These are phyloP conservation scores for Steinernema carpocapsae DNA, from an alignment of 2,888 invertebrate genomes.

Conservation along the genomic window DNA sequence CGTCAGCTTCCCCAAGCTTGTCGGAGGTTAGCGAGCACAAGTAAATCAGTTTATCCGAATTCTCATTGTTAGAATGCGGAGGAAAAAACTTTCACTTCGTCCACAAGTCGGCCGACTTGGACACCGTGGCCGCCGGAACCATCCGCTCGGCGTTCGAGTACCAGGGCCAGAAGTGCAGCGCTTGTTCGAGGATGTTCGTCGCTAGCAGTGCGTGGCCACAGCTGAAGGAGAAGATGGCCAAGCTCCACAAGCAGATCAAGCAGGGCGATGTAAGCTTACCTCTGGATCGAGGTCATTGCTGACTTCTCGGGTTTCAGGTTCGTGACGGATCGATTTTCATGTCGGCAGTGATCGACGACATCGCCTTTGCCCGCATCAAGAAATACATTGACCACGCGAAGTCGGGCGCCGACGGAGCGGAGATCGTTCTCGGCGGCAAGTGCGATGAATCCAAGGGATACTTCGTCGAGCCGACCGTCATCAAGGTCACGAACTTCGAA, in stretches of 20 bases:
- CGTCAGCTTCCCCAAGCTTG: constrained; percentile 86
- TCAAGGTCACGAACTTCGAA: constrained; percentile 82
- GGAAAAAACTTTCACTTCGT: constrained; percentile 99
- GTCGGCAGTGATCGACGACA: constrained; percentile 95
- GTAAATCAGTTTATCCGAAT: neutral
- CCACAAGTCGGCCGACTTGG: constrained; percentile 85
- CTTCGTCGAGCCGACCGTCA: constrained; percentile 91
- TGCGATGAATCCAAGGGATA: constrained; percentile 84
- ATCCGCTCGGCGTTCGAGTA: constrained; percentile 93
- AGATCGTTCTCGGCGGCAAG: constrained; percentile 85
- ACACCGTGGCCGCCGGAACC: constrained; percentile 80
- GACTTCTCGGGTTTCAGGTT: constrained; percentile 48
- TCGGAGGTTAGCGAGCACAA: constrained; percentile 72
- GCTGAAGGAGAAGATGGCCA: constrained; percentile 77
- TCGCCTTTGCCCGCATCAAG: constrained; percentile 84
- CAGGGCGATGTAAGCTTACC: constrained; percentile 77
- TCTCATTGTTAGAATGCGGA: constrained; percentile 83
- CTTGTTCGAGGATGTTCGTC: constrained; percentile 94
- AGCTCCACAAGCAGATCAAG: constrained; percentile 79
- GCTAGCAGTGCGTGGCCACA: constrained; percentile 85
- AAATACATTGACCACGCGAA: constrained; percentile 88
- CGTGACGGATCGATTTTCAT: constrained; percentile 75
- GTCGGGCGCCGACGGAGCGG: constrained; percentile 71
- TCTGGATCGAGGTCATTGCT: neutral
- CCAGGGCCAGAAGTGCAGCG: constrained; percentile 94